phyloP scores from a whole-genome alignment of 2,113 vertebrate genomes.

The Phrynosoma blainvillii region DNA sequence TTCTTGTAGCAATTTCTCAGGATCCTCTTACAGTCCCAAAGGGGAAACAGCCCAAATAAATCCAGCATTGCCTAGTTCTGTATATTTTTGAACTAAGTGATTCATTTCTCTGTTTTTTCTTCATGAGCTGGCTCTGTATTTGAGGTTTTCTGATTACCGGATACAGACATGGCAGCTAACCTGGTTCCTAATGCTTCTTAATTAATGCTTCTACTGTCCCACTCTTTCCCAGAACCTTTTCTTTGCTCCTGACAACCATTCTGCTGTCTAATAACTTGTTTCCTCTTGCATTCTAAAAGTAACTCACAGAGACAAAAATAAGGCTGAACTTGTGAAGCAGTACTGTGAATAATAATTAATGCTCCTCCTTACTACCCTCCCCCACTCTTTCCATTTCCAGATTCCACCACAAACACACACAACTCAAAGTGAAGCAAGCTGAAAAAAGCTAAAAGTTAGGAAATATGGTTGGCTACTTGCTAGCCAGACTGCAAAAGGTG shows the following conservation, averaged over 20 bases:
- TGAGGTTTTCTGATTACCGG: not conserved
- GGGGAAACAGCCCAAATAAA: not conserved
- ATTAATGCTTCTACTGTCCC: conserved; percentile 13
- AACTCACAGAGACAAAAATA: conserved; percentile 13
- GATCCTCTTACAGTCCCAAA: not conserved
- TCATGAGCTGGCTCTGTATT: not conserved
- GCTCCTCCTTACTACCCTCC: not conserved
- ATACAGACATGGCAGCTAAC: not conserved
- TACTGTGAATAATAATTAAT: conserved; percentile 68
- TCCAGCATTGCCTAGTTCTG: not conserved
- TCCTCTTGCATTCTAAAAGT: conserved; percentile 40
- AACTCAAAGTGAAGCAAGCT: not conserved
- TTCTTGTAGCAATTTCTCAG: not conserved
- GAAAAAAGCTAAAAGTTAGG: not conserved
- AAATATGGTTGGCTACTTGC: not conserved
- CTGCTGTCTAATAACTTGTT: conserved; percentile 52
- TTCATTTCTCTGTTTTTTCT: no score
- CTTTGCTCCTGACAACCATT: conserved; percentile 22
- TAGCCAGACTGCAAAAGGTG: not conserved
- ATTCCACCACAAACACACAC: not conserved
- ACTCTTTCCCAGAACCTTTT: conserved; percentile 17
- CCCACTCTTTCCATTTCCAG: not conserved
- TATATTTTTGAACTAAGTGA: not conserved
- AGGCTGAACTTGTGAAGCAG: conserved; percentile 42
- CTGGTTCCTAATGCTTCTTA: conserved; percentile 19